A percentile compares a stretch with the other conserved stretches of the same genome.
Evolutionary conservation across 2,113 vertebrate species (phyloP).

Genomic region (Naja naja): DNA sequence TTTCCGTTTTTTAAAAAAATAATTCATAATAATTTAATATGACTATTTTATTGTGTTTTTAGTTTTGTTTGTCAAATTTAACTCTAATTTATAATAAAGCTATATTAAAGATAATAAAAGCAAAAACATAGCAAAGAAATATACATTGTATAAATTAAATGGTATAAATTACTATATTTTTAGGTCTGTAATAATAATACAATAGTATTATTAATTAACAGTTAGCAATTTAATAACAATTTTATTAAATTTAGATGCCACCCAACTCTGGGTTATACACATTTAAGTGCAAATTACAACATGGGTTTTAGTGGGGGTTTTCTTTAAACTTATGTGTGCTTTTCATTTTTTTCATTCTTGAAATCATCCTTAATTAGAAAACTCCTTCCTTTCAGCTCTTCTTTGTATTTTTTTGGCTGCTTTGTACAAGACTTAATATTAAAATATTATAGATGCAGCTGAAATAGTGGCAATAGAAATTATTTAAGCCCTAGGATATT

Average conservation of each 20-base stretch:
- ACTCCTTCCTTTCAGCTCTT: neutral
- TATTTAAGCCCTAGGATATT: neutral
- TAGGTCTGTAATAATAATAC: neutral
- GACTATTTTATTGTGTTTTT: neutral
- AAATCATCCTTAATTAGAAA: neutral
- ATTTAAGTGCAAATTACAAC: neutral
- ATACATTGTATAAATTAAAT: neutral
- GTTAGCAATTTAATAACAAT: neutral
- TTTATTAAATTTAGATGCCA: neutral
- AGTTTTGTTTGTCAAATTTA: neutral
- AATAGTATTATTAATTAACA: neutral
- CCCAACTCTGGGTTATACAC: neutral
- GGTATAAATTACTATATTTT: neutral
- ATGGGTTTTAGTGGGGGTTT: neutral
- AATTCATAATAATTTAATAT: neutral
- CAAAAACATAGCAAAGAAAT: neutral
- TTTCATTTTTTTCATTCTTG: neutral
- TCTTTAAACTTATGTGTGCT: neutral
- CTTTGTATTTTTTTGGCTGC: neutral
- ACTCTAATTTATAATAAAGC: neutral
- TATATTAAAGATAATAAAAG: neutral
- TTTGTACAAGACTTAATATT: neutral
- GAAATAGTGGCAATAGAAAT: neutral
- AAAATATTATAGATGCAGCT: neutral
- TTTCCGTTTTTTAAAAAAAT: neutral